phyloP scores from a whole-genome alignment of 1,140 invertebrate genomes.

The Drepana arcuata region DNA sequence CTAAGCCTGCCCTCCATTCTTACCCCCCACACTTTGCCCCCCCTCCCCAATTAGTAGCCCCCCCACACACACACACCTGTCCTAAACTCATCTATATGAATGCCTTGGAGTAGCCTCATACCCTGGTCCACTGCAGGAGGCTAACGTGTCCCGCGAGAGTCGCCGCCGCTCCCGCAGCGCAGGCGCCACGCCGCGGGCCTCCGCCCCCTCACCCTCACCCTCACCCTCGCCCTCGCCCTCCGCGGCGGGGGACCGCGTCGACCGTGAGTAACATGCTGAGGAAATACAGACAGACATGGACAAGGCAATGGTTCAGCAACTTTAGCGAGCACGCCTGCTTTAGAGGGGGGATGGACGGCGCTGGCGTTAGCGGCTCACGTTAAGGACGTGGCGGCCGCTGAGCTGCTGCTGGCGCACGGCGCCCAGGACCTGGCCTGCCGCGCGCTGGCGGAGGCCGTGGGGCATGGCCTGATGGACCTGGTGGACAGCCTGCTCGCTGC shows the following conservation, averaged over 20 bases:
- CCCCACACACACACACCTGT: no score
- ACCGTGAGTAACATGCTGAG: no score
- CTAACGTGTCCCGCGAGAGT: conserved; percentile 13
- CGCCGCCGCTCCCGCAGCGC: conserved; percentile 39
- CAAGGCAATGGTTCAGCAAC: no score
- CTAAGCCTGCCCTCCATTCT: no score
- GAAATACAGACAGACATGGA: no score
- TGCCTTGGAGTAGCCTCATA: no score
- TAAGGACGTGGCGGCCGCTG: conserved; percentile 55
- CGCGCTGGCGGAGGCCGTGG: conserved; percentile 82
- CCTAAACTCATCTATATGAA: no score
- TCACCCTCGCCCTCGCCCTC: conserved; percentile 17
- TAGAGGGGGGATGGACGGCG: conserved; percentile 41
- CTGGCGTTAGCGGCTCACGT: conserved; percentile 33
- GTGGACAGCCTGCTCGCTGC: conserved; percentile 84
- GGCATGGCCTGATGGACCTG: conserved; percentile 80
- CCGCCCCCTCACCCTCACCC: conserved; percentile 15
- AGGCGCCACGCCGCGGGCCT: conserved; percentile 17
- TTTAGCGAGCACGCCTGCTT: no score
- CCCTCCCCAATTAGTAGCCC: no score
- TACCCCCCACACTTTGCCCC: no score
- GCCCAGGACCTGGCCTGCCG: conserved; percentile 90
- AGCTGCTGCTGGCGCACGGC: conserved; percentile 87
- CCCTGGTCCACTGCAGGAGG: no score
- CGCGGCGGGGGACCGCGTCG: conserved; percentile 35